Conservation (phyloP, 1,140 invertebrate genomes). For the Aphidius ervi region DNA sequence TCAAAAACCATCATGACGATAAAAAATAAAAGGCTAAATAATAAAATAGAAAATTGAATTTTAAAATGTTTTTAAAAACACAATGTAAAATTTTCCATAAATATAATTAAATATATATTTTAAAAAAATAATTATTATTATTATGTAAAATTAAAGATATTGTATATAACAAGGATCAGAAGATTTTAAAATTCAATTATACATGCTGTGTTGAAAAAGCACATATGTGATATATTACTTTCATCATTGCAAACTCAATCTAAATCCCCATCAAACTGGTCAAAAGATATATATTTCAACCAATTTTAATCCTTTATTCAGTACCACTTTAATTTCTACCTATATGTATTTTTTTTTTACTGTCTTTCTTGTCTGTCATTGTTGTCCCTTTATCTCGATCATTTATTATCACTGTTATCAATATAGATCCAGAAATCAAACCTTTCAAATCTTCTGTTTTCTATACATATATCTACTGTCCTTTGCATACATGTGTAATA, state of each 20-base stretch:
- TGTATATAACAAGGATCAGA: conserved; percentile 14
- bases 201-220: conserved; percentile 17
- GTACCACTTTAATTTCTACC: background rate
- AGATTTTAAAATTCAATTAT: conserved; percentile 41
- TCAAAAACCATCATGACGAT: no score
- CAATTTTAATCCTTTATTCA: conserved; percentile 20
- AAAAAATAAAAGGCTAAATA: no score
- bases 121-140: no score
- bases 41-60: no score
- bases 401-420: background rate
- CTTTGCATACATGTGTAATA: background rate
- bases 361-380: background rate
- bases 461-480: no score
- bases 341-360: conserved; percentile 12
- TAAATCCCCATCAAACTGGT: background rate
- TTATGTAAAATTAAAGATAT: no score
- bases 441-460: background rate
- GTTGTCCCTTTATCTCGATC: conserved; percentile 3
- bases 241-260: conserved; percentile 19
- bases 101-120: no score
- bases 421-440: conserved; percentile 7
- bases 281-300: conserved; percentile 19
- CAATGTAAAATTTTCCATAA: no score
- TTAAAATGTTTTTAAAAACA: no score
- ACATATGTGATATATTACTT: conserved; percentile 31